Base-by-base conservation (phyloP, 2,113 vertebrate genomes). In the Podilymbus podiceps region DNA sequence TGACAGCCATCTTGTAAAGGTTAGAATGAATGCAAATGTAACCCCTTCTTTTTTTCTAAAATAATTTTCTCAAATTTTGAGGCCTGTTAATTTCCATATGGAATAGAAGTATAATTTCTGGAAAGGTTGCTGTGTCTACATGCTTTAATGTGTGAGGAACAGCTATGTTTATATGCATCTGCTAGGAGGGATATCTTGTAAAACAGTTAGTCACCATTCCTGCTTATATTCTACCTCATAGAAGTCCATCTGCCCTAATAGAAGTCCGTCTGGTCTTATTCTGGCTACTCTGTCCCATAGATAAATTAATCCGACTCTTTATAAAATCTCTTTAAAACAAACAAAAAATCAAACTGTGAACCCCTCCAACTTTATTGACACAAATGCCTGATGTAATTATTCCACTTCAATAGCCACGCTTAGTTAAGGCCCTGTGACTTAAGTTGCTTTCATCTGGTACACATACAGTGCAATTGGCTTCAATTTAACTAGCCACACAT, bases 401-500 rank as follows among this genome's bases (percentile, higher is more conserved):
- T 96, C 67, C 55, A 66, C 50, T 87, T 83, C 49, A 94, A 77
- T 56, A 73, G 30, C 35, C 21, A 10, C 69, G 55, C 77, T 93
- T 86, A 47, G 59, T 95, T 38, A 68, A 42, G 53, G n/a, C 35
- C 46, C n/a, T 55, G 30, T 63, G 80, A 86, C 49, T 87, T 74
- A 17, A 63, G 52, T 92, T 86, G 30, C 83, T 95, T 94, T 93
- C 89, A 94, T 92, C 73, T 96, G 76, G 68, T 87, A 49, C 35
- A 28, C 73, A 87, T 49, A 60, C 62, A 71, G 90, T 5, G 14
- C 80, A 96, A 67, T 92, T 96, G 84, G 53, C 58, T 95, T 94
- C 86, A 85, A 14, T 91, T 92, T 92, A 73, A 42, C 83, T 50
- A 66, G 74, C 89, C 90, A 73, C 86, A 89, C 73, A 64, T 94